Evolutionary conservation across 2,888 invertebrate genomes (phyloP).

Genomic region (Agrotis ipsilon): DNA sequence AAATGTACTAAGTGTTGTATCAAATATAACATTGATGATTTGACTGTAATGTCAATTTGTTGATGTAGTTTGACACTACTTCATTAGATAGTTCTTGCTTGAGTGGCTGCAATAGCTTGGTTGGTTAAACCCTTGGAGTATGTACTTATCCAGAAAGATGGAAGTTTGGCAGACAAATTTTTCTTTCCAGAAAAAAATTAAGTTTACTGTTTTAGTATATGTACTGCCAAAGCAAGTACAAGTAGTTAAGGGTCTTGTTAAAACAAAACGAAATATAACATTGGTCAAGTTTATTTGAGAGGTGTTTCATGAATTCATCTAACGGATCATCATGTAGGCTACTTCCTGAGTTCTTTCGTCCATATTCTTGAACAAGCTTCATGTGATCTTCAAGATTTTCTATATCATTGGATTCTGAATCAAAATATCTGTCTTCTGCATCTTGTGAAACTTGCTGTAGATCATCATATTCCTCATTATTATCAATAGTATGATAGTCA

Average conservation of each 20-base stretch:
- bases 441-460: constrained; percentile 93
- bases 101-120: no score
- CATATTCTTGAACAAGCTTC: constrained; percentile 82
- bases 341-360: constrained; percentile 70
- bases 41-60: no score
- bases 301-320: constrained; percentile 94
- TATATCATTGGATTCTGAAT: constrained; percentile 94
- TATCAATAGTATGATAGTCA: constrained; percentile 96
- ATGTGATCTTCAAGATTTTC: constrained; percentile 84
- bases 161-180: no score
- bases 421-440: constrained; percentile 97
- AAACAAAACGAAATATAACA: constrained; percentile 42
- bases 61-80: no score
- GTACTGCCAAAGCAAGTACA: no score
- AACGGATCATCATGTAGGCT: constrained; percentile 92
- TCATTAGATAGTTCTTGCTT: no score
- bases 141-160: no score
- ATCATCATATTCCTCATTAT: constrained; percentile 95
- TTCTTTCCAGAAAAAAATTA: no score
- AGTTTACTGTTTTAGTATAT: no score
- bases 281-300: constrained; percentile 75
- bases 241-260: background rate
- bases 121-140: no score
- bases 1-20: no score
- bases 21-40: no score